Evolutionary conservation across 1,140 invertebrate genomes (phyloP).

Genomic region (Trichogramma pretiosum): DNA sequence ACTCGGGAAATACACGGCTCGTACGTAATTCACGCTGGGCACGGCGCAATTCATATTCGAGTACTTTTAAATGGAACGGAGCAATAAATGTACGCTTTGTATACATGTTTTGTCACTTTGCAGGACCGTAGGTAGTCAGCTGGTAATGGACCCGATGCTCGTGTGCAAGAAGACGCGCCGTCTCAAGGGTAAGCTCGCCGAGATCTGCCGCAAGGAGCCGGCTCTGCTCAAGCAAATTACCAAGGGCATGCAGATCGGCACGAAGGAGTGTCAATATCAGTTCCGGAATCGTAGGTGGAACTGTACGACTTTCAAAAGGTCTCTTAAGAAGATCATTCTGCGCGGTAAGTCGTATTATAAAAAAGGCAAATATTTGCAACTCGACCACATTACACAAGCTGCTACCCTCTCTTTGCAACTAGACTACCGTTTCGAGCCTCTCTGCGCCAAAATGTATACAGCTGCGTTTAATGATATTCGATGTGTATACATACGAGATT

Average conservation of each 20-base stretch:
- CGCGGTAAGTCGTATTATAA: constrained; percentile 53
- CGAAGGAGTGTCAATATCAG: constrained; percentile 76
- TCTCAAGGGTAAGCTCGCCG: constrained; percentile 61
- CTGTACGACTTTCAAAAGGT: constrained; percentile 66
- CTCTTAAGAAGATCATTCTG: constrained; percentile 71
- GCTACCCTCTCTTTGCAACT: neutral
- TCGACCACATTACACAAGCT: neutral
- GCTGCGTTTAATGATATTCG: no score
- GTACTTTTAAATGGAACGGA: no score
- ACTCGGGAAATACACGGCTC: neutral
- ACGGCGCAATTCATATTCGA: no score
- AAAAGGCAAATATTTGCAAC: neutral
- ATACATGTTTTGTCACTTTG: no score
- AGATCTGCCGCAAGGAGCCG: constrained; percentile 68
- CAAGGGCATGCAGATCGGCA: constrained; percentile 66
- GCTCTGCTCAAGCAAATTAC: constrained; percentile 68
- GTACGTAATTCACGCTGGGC: no score
- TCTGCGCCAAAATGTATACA: no score
- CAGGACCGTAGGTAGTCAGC: constrained; percentile 71
- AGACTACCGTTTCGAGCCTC: no score
- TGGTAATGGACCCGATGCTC: constrained; percentile 78
- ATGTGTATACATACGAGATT: no score
- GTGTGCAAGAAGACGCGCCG: constrained; percentile 75
- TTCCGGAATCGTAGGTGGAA: constrained; percentile 78
- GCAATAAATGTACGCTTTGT: no score